phyloP scores from a whole-genome alignment of 2,113 vertebrate species.

The Tupaia tana region DNA sequence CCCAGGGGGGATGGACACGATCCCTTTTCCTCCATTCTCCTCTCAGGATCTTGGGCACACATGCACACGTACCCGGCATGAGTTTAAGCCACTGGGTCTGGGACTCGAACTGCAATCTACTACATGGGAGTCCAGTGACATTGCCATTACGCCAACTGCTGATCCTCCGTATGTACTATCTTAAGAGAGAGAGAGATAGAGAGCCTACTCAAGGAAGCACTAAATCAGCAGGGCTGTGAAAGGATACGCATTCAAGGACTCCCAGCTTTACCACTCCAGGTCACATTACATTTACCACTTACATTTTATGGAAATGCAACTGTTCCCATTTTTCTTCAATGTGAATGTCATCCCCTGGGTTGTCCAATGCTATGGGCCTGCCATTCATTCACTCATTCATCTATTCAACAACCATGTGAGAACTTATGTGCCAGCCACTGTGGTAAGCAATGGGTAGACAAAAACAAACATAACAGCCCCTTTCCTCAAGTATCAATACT shows the following conservation, averaged over 20 bases:
- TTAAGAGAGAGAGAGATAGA: no score
- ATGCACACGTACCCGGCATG: no score
- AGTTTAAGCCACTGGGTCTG: no score
- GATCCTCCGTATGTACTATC: no score
- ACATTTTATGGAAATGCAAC: neutral
- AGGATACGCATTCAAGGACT: no score
- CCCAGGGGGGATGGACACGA: no score
- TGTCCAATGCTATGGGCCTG: neutral
- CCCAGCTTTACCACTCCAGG: neutral
- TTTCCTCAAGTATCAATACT: neutral
- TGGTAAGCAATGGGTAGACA: neutral
- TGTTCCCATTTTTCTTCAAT: rapidly evolving
- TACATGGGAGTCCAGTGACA: no score
- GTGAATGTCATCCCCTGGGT: neutral
- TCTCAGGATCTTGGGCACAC: no score
- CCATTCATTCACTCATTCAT: neutral
- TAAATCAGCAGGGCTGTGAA: neutral
- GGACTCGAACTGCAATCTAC: no score
- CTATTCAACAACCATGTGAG: neutral
- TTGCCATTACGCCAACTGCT: no score
- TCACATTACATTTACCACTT: no score
- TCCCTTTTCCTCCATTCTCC: no score
- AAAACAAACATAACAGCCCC: neutral
- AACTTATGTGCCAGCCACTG: neutral
- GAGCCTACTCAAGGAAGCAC: neutral